Base-by-base conservation (phyloP, 2,113 vertebrate species). In the Tringa solitaria region DNA sequence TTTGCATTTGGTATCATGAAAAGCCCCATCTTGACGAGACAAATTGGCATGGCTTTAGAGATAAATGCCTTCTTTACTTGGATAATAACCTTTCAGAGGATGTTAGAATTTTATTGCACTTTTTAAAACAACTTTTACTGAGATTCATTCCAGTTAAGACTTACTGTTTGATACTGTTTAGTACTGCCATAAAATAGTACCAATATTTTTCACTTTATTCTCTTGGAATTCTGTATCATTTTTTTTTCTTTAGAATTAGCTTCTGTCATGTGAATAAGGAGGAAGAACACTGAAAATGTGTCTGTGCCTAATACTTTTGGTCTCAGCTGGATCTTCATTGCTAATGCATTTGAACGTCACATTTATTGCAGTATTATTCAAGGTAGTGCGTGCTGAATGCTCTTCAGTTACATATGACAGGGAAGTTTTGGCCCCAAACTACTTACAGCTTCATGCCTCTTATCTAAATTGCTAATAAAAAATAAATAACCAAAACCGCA, bases 51-150 rank as follows among this genome's bases (percentile, higher is more conserved):
- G 89, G 33, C 77, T 95, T 89, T 94, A 84, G 54, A 74, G 28
- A 84, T 80, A 94, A 95, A 90, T 86, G 75, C 8, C 67, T 80
- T 84, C 79, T 84, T 84, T 80, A 80, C 41, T 80, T 63, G 54
- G 68, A 81, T 92, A 94, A 90, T 82, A 94, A 90, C 88, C 56
- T 95, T 95, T 77, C 92, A 86, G 85, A 81, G 51, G 48, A 63
- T 85, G 86, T 78, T 83, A 93, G 77, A 67, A 88, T 95, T 90
- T 88, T 90, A 91, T 43, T 90, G 43, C 87, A 87, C 74, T 88
- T 91, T 92, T 63, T 63, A 92, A 90, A 96, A n/a, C 59, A 95
- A 70, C 68, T 84, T 95, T 57, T 56, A 46, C 64, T 51, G 43
- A 83, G 76, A 81, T 86, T 86, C 46, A 75, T 84, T 92, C 67